Evolutionary conservation across 35 echinoderm and acorn worm genomes (phyloP).

Genomic region (Patiria miniata): DNA sequence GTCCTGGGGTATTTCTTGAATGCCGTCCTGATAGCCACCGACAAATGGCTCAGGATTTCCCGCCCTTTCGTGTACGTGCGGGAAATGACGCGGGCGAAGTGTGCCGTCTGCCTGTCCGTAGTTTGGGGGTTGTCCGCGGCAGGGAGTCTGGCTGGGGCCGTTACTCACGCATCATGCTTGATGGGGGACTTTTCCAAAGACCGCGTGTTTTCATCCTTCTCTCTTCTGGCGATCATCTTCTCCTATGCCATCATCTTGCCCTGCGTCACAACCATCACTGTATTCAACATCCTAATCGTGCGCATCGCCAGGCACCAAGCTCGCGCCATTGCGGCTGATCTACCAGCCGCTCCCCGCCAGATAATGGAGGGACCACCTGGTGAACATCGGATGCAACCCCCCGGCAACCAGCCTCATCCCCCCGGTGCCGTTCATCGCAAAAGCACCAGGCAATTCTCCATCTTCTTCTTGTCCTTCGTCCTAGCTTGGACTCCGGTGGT

Average conservation of each 20-base stretch:
- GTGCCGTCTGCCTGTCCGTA: slow-evolving; percentile 9
- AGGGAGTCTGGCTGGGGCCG: background rate
- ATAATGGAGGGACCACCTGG: background rate
- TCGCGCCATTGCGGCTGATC: background rate
- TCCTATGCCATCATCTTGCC: background rate
- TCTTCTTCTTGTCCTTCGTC: background rate
- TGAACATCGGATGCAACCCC: background rate
- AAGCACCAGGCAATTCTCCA: background rate
- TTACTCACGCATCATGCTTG: background rate
- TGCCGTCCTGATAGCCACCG: background rate
- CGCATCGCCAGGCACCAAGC: background rate
- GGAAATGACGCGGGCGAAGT: background rate
- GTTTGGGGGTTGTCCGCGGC: background rate
- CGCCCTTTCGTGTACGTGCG: background rate
- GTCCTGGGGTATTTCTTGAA: background rate
- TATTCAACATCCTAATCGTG: background rate
- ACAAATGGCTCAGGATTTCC: background rate
- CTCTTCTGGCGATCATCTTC: background rate
- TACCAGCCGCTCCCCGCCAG: background rate
- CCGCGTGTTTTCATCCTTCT: background rate
- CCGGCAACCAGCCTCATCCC: background rate
- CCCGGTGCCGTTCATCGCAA: background rate
- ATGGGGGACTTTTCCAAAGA: background rate
- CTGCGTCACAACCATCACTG: background rate
- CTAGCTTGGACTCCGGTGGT: background rate